Percentiles rank a stretch among this genome's conserved stretches.
Evolutionary conservation across 1,140 invertebrate genomes (phyloP).

Genomic region (Cherax quadricarinatus): DNA sequence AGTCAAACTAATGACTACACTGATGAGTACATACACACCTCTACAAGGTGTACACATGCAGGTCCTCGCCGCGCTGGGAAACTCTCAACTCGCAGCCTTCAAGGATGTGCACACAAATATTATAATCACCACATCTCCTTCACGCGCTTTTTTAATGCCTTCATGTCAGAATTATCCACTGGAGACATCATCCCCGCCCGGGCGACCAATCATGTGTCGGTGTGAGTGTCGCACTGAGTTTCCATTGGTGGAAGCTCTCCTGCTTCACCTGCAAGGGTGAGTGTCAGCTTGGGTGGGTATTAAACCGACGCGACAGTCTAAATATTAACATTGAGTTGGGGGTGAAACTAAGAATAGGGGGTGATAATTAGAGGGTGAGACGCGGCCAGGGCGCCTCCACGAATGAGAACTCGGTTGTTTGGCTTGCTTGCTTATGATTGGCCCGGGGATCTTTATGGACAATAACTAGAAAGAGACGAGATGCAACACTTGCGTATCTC

Average conservation of each 20-base stretch:
- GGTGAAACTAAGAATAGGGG: slow-evolving; percentile 29
- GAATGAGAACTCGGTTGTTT: slow-evolving; percentile 11
- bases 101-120: slow-evolving; percentile 38
- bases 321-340: slow-evolving; percentile 61
- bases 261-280: neutral
- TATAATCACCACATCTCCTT: slow-evolving; percentile 53
- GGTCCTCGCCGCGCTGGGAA: too few species aligned
- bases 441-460: neutral
- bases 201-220: slow-evolving; percentile 5
- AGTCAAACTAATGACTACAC: too few species aligned
- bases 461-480: slow-evolving; percentile 25
- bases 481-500: neutral
- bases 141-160: slow-evolving; percentile 33
- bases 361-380: slow-evolving; percentile 57
- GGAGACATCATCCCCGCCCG: neutral
- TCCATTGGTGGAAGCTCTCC: slow-evolving; percentile 22
- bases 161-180: neutral
- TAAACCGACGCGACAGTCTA: slow-evolving; percentile 56
- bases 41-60: too few species aligned
- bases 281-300: slow-evolving; percentile 28
- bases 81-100: neutral
- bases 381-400: neutral
- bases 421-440: slow-evolving; percentile 21
- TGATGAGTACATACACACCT: too few species aligned
- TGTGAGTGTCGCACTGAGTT: neutral